Conservation (phyloP, 2,888 invertebrate genomes). For the Rhingia rostrata region DNA sequence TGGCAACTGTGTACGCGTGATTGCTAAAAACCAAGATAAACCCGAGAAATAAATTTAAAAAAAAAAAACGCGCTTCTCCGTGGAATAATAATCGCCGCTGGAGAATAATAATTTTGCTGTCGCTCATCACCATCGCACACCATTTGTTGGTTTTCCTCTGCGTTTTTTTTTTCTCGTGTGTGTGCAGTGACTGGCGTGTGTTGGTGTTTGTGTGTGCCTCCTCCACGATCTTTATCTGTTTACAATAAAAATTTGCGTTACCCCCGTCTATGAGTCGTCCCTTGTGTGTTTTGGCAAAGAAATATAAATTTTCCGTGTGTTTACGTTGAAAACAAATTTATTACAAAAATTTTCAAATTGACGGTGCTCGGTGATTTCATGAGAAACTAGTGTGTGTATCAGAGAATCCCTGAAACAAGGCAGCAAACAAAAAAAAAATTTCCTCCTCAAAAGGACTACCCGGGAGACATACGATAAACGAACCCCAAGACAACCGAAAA, state of each 20-base stretch:
- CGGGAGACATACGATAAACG: constrained; percentile 61
- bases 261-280: constrained; percentile 55
- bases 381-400: not conserved
- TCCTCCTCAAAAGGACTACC: constrained; percentile 40
- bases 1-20: constrained; percentile 29
- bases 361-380: constrained; percentile 18
- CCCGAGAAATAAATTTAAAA: not conserved
- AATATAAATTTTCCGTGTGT: constrained; percentile 46
- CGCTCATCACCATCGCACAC: constrained; percentile 22
- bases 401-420: constrained; percentile 36
- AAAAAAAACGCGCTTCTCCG: constrained; percentile 24
- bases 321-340: constrained; percentile 58
- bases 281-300: constrained; percentile 38
- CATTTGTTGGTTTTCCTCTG: constrained; percentile 41
- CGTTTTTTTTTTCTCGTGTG: constrained; percentile 17
- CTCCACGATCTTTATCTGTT: constrained; percentile 68
- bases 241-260: constrained; percentile 73
- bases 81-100: constrained; percentile 48
- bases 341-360: constrained; percentile 15
- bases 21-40: constrained; percentile 16
- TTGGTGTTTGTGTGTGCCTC: constrained; percentile 14
- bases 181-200: not conserved
- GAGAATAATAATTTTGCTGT: constrained; percentile 36
- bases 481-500: not conserved
- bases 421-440: constrained; percentile 34